Evolutionary conservation across 2,113 vertebrate species (phyloP).

Genomic region (Todiramphus saurophagus): DNA sequence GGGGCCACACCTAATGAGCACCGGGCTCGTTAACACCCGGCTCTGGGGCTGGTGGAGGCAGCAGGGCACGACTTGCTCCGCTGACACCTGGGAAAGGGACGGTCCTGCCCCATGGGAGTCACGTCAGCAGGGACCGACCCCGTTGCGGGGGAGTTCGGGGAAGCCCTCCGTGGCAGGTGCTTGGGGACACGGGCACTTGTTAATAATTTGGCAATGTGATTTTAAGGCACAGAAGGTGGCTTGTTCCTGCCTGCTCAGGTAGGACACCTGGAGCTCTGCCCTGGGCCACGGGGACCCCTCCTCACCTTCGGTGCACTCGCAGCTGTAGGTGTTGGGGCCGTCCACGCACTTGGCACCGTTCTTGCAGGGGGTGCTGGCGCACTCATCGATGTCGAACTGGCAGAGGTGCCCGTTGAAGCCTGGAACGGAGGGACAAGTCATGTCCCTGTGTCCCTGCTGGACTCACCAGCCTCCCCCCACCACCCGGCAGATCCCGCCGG

Average conservation of each 20-base stretch:
- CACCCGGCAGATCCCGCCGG: not conserved
- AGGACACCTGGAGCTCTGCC: fast-evolving
- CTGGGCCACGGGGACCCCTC: not conserved
- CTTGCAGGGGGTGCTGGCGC: conserved; percentile 93
- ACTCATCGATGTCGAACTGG: conserved; percentile 91
- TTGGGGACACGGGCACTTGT: not conserved
- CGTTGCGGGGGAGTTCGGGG: fast-evolving
- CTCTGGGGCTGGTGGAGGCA: not conserved
- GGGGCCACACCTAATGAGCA: conserved; percentile 4
- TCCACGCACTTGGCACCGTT: conserved; percentile 93
- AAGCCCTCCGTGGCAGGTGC: not conserved
- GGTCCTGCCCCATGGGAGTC: not conserved
- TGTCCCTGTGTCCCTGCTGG: not conserved
- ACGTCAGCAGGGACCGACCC: not conserved
- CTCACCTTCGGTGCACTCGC: conserved; percentile 92
- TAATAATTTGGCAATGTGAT: fast-evolving
- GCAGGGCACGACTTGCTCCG: fast-evolving
- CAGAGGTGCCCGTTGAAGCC: conserved; percentile 91
- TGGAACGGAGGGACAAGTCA: conserved; percentile 1
- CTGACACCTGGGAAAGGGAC: not conserved
- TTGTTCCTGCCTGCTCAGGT: fast-evolving
- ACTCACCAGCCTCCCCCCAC: not conserved
- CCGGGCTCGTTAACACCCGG: not conserved
- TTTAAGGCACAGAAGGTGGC: not conserved
- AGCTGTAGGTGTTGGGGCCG: conserved; percentile 90